Conservation (phyloP, 1,140 invertebrate species). For the Cydia fagiglandana region DNA sequence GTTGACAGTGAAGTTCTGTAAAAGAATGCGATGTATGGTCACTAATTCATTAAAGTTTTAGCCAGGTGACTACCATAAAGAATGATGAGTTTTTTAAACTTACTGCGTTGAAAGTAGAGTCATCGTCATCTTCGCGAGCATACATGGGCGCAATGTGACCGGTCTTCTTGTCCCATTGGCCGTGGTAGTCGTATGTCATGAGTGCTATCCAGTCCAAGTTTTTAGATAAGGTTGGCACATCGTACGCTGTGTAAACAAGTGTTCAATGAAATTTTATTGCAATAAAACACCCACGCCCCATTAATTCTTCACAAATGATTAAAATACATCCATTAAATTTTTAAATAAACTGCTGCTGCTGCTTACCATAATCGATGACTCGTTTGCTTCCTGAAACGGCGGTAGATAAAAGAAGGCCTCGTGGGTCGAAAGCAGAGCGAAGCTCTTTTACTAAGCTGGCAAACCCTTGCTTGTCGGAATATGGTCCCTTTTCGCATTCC, state of each 20-base stretch:
- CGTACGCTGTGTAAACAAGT: slow-evolving; percentile 81
- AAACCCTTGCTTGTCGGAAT: slow-evolving; percentile 88
- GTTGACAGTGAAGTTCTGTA: slow-evolving; percentile 88
- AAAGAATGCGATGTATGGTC: slow-evolving; percentile 39
- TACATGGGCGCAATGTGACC: slow-evolving; percentile 93
- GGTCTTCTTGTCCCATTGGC: slow-evolving; percentile 94
- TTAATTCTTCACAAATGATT: no score
- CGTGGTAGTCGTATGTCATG: slow-evolving; percentile 95
- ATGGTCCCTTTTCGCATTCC: slow-evolving; percentile 87
- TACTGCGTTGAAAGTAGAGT: slow-evolving; percentile 88
- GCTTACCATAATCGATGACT: slow-evolving; percentile 86
- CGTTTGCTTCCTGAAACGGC: slow-evolving; percentile 92
- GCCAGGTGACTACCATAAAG: background rate
- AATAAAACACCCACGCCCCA: no score
- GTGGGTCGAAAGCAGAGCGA: slow-evolving; percentile 84
- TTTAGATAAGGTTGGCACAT: slow-evolving; percentile 84
- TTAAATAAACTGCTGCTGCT: no score
- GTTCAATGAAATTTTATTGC: background rate
- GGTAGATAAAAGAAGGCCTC: slow-evolving; percentile 86
- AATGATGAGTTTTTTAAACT: slow-evolving; percentile 41
- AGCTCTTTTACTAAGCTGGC: slow-evolving; percentile 85
- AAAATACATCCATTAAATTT: no score
- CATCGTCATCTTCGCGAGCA: slow-evolving; percentile 84
- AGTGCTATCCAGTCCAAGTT: slow-evolving; percentile 93
- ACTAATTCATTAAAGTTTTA: background rate